Conservation (phyloP, 2,113 vertebrate species). For the Pomatorhinus ruficollis region DNA sequence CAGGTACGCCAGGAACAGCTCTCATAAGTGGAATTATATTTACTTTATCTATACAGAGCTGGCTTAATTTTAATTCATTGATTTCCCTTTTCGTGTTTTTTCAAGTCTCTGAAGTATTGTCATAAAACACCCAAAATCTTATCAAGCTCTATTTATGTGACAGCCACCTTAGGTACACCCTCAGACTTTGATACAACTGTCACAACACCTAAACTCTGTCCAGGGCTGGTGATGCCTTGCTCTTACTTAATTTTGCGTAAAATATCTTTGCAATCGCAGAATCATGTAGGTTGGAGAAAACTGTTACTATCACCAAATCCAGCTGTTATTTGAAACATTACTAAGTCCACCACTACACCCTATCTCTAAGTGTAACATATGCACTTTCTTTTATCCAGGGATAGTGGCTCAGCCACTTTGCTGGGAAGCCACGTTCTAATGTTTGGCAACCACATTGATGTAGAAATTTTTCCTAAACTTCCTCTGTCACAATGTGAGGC, state of each 20-base stretch:
- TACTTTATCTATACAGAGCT: neutral
- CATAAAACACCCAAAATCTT: neutral
- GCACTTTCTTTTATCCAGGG: neutral
- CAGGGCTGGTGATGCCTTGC: neutral
- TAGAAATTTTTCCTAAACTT: neutral
- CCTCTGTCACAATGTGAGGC: neutral
- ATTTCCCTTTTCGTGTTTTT: neutral
- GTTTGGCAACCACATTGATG: accelerated
- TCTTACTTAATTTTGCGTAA: neutral
- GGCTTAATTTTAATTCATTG: neutral
- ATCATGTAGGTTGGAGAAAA: neutral
- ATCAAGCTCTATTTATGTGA: neutral
- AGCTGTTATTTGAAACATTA: neutral
- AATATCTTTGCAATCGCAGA: neutral
- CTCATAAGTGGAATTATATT: neutral
- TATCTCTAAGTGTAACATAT: neutral
- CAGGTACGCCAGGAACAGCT: neutral
- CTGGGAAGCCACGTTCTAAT: neutral
- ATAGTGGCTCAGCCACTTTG: neutral
- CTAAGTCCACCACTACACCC: neutral
- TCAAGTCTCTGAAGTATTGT: neutral
- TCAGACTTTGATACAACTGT: neutral
- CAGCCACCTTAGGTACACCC: neutral
- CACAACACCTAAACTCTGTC: neutral
- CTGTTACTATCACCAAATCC: neutral